Evolutionary conservation across 2,888 invertebrate species (phyloP).

Genomic region (Caenorhabditis sp.): DNA sequence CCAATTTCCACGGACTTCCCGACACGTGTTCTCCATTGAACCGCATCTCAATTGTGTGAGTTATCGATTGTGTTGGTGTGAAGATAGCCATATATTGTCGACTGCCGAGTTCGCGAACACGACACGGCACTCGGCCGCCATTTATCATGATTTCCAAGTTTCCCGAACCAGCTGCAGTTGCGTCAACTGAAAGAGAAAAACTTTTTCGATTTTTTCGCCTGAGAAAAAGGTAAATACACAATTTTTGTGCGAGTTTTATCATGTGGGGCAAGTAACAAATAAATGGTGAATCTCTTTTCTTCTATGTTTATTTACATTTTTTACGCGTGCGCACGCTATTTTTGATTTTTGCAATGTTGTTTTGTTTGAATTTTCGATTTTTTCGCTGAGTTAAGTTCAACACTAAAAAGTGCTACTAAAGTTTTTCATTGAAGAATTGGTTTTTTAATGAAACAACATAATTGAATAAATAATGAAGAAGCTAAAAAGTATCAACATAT

Average conservation of each 20-base stretch:
- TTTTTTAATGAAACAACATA: too few relatives aligned
- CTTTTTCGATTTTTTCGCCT: background rate
- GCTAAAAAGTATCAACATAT: too few relatives aligned
- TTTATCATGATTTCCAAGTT: slow-evolving; percentile 94
- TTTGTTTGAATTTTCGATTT: background rate
- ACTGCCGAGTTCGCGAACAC: slow-evolving; percentile 85
- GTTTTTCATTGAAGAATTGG: too few relatives aligned
- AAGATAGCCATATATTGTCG: slow-evolving; percentile 87
- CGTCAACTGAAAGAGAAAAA: slow-evolving; percentile 80
- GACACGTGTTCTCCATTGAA: slow-evolving; percentile 78
- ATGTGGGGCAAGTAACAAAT: background rate
- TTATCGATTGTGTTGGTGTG: slow-evolving; percentile 83
- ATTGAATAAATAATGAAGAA: too few relatives aligned
- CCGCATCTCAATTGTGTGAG: slow-evolving; percentile 88
- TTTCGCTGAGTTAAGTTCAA: too few relatives aligned
- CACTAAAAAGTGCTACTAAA: background rate
- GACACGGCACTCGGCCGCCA: slow-evolving; percentile 91
- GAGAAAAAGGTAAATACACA: background rate
- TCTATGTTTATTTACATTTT: slow-evolving; percentile 21
- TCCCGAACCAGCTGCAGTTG: slow-evolving; percentile 92
- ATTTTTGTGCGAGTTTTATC: background rate
- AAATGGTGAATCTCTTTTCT: background rate
- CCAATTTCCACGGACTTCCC: slow-evolving; percentile 52
- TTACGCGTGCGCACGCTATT: too few relatives aligned
- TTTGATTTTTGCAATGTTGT: too few relatives aligned